Evolutionary conservation across 2,888 invertebrate species (phyloP).

Genomic region (Monopis laevigella): DNA sequence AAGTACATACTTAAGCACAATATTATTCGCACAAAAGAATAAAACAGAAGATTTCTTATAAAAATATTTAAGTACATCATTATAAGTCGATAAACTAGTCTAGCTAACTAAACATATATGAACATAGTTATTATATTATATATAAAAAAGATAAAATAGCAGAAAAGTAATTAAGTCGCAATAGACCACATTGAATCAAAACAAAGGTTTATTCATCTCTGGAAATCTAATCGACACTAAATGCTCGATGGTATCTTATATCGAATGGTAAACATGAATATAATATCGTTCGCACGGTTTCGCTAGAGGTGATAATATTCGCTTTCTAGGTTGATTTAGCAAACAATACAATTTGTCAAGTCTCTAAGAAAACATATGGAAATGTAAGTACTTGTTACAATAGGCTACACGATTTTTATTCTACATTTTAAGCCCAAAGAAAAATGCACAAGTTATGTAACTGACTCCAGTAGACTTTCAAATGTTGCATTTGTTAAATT

Average conservation of each 20-base stretch:
- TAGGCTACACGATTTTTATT: conserved; percentile 8
- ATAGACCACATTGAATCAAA: not conserved
- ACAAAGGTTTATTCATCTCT: not conserved
- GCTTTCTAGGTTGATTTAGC: not conserved
- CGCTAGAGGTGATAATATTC: conserved; percentile 2
- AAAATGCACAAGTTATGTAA: conserved; percentile 5
- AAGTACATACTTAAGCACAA: no score
- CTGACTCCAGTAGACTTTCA: no score
- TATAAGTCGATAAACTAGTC: no score
- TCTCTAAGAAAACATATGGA: conserved; percentile 9
- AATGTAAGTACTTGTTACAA: not conserved
- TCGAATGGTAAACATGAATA: not conserved
- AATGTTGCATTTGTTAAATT: no score
- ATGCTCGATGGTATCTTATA: not conserved
- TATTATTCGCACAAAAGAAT: no score
- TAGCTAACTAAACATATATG: no score
- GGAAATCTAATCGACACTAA: not conserved
- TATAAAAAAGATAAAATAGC: not conserved
- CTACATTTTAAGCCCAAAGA: conserved; percentile 4
- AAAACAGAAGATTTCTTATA: no score
- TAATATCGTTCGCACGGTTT: conserved; percentile 10
- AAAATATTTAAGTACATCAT: no score
- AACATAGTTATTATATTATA: no score
- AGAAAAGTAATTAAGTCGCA: not conserved
- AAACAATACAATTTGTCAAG: not conserved